Base-by-base conservation (phyloP, 2,888 invertebrate species). In the Drosophila pseudotakahashii region DNA sequence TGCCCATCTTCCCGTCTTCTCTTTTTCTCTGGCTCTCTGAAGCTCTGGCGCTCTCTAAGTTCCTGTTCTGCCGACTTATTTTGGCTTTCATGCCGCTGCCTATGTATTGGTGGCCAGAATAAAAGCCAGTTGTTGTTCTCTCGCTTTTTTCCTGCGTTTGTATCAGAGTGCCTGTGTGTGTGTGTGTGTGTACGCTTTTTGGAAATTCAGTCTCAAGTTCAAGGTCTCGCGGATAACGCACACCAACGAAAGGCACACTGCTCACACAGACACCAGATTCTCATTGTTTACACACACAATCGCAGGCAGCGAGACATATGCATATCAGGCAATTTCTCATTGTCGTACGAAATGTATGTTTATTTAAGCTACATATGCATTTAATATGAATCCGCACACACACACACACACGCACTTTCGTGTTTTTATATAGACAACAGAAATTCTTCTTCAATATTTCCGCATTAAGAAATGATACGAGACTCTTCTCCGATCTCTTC, bases 161-260 rank as follows among this genome's bases (percentile, higher is more conserved):
- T 73, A 54, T 58, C 67, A 32, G 52, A 66, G 71, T 69, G 19
- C 19, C n/a, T n/a, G n/a, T n/a, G n/a, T 19, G 47, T 74, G 44
- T 79, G 60, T 78, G 66, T 62, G 77, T 78, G 66, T 79, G 73
- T 84, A 64, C 78, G 89, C 88, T 90, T 91, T 91, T 91, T 91
- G 91, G 91, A 91, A 91, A 91, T 91, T 91, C 90, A 91, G 92
- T 92, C 91, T 92, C 92, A 92, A 92, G 92, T 92, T 92, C 92
- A 92, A 92, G 92, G 92, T 91, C 92, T 92, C 90, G 90, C 89
- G 91, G 90, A 91, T 91, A 91, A 90, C 89, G 88, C 84, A 81
- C 77, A 86, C 67, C 44, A 54, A 11, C 37, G 23, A 57, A 47
- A 76, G 57, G 60, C 78, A 79, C 54, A 34, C 34, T 13, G 54